These are phyloP conservation scores for Lipotes vexillifer DNA, from an alignment of 2,113 vertebrate species.

Conservation along the genomic window DNA sequence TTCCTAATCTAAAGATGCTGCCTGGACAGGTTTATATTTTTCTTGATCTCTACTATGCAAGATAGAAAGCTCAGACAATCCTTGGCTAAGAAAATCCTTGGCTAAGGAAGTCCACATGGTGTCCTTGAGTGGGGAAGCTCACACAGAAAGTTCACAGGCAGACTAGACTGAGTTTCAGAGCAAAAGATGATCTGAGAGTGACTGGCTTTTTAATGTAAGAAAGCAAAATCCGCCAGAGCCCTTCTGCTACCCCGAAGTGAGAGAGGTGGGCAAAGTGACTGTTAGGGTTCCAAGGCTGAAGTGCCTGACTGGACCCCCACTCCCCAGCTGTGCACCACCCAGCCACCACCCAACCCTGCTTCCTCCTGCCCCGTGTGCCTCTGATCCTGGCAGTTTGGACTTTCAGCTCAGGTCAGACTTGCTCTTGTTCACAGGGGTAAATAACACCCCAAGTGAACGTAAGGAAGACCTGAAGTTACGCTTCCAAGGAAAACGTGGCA, in stretches of 20 bases:
- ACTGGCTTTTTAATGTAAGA: background rate
- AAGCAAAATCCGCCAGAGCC: background rate
- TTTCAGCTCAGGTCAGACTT: background rate
- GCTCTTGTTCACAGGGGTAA: background rate
- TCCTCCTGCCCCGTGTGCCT: background rate
- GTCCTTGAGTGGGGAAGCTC: background rate
- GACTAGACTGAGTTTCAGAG: background rate
- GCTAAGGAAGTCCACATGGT: background rate
- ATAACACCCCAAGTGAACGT: background rate
- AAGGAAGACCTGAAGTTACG: background rate
- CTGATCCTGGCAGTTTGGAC: background rate
- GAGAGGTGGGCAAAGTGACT: background rate
- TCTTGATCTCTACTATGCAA: background rate
- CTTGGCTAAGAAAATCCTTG: background rate
- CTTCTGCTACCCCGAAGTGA: background rate
- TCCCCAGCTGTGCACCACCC: too few relatives aligned
- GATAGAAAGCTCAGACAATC: background rate
- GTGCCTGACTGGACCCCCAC: background rate
- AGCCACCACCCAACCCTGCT: background rate
- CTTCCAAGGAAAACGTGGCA: background rate
- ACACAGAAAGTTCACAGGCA: background rate
- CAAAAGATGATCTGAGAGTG: background rate
- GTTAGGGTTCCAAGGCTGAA: background rate
- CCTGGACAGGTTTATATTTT: background rate
- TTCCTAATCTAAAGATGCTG: background rate